A percentile compares a stretch with the other conserved stretches of the same genome.
phyloP scores from a whole-genome alignment of 23 tunicate species.

The Botrylloides violaceus region DNA sequence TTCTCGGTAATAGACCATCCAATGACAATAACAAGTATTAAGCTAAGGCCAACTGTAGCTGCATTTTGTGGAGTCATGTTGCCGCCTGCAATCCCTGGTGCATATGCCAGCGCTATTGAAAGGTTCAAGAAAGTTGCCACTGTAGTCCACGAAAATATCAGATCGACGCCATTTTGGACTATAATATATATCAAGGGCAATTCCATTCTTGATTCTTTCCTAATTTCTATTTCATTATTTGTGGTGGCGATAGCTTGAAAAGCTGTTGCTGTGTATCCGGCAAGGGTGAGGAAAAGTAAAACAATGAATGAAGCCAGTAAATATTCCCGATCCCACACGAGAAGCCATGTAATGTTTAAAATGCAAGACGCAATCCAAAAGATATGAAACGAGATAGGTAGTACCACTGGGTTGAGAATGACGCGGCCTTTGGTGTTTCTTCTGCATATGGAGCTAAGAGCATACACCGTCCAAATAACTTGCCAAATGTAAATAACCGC shows the following conservation, averaged over 20 bases:
- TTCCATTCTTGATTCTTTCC: conserved; percentile 4
- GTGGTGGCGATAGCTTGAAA: conserved; percentile 17
- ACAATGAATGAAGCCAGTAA: background rate
- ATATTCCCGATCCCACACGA: conserved; percentile 13
- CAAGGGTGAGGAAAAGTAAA: conserved; percentile 1
- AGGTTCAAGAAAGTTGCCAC: conserved; percentile 17
- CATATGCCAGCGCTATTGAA: conserved; percentile 13
- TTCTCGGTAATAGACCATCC: conserved; percentile 23
- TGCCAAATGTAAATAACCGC: conserved; percentile 3
- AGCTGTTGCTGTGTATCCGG: conserved; percentile 22
- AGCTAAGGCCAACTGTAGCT: background rate
- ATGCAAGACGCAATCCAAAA: conserved; percentile 17
- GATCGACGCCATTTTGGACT: conserved; percentile 19
- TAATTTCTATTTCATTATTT: background rate
- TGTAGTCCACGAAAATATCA: conserved; percentile 18
- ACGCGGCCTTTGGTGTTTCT: conserved; percentile 12
- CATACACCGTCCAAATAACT: conserved; percentile 7
- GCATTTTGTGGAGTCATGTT: background rate
- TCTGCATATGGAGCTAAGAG: conserved; percentile 17
- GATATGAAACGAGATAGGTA: conserved; percentile 3
- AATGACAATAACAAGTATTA: conserved; percentile 19
- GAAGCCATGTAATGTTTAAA: conserved; percentile 1
- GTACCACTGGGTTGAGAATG: conserved; percentile 9
- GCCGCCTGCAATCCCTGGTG: background rate
- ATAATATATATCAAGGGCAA: background rate